phyloP scores from a whole-genome alignment of 2,113 vertebrate genomes.

The Talpa occidentalis region DNA sequence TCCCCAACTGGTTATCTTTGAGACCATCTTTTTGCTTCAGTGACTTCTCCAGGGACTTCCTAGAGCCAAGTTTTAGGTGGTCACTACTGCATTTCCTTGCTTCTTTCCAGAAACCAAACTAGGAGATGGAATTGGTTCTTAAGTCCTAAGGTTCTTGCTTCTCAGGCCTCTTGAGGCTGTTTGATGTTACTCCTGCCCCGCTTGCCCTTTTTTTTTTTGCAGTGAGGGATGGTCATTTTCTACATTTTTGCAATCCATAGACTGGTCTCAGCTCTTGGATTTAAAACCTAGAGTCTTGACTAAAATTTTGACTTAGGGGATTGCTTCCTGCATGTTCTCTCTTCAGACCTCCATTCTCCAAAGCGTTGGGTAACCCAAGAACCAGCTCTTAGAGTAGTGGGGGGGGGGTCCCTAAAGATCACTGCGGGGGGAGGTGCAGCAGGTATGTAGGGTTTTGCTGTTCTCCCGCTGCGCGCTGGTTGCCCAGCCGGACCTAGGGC shows the following conservation, averaged over 20 bases:
- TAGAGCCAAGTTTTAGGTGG: not conserved
- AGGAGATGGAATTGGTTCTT: slow-evolving; percentile 19
- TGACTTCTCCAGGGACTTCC: slow-evolving; percentile 13
- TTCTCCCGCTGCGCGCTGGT: too few relatives aligned
- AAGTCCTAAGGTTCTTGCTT: slow-evolving; percentile 13
- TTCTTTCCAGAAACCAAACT: slow-evolving; percentile 56
- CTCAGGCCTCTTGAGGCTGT: not conserved
- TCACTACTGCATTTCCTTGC: not conserved
- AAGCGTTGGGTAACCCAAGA: slow-evolving; percentile 1
- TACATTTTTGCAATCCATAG: slow-evolving; percentile 2
- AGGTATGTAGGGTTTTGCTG: too few relatives aligned
- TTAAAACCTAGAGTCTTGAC: slow-evolving; percentile 26
- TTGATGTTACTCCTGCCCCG: not conserved
- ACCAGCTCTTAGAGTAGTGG: not conserved
- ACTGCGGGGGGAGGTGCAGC: too few relatives aligned
- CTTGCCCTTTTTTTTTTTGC: not conserved
- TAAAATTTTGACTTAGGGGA: slow-evolving; percentile 38
- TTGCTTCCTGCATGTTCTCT: not conserved
- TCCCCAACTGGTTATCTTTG: not conserved
- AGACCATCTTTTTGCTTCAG: slow-evolving; percentile 30
- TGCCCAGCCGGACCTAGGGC: too few relatives aligned
- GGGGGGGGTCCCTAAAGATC: too few relatives aligned
- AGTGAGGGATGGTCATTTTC: not conserved
- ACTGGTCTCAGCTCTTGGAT: not conserved
- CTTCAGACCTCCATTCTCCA: not conserved